Conservation (phyloP, 2,113 vertebrate genomes). For the Microcebus jonahi region DNA sequence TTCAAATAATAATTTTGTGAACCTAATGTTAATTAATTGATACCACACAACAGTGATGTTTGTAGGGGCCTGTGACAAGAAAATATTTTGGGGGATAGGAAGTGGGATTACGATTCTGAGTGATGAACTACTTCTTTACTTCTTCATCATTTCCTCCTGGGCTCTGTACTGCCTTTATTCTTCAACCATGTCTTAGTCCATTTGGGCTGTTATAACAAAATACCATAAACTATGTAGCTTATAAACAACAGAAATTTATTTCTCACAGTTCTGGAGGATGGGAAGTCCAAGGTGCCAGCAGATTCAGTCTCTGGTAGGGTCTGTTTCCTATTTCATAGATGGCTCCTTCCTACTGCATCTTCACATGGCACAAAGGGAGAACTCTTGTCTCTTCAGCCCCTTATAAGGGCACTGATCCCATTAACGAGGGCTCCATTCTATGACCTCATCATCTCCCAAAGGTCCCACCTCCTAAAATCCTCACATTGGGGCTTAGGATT, state of each 20-base stretch:
- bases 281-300: not conserved
- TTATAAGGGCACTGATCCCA: not conserved
- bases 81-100: not conserved
- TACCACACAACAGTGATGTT: not conserved
- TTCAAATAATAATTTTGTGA: not conserved
- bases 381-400: not conserved
- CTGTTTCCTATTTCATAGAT: not conserved
- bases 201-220: not conserved
- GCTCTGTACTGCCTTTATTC: not conserved
- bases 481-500: not conserved
- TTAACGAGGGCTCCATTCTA: not conserved
- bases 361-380: not conserved
- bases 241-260: not conserved
- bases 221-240: too few species aligned
- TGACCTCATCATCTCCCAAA: not conserved
- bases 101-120: not conserved
- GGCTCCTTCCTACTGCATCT: too few species aligned
- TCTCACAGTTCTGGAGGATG: not conserved
- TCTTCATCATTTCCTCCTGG: not conserved
- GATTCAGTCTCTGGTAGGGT: not conserved
- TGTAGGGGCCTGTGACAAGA: not conserved
- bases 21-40: not conserved
- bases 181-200: not conserved
- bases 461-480: not conserved
- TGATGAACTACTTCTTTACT: not conserved